Evolutionary conservation across 2,797 vertebrate species (phyloP).

Genomic region (Tangara arthus): DNA sequence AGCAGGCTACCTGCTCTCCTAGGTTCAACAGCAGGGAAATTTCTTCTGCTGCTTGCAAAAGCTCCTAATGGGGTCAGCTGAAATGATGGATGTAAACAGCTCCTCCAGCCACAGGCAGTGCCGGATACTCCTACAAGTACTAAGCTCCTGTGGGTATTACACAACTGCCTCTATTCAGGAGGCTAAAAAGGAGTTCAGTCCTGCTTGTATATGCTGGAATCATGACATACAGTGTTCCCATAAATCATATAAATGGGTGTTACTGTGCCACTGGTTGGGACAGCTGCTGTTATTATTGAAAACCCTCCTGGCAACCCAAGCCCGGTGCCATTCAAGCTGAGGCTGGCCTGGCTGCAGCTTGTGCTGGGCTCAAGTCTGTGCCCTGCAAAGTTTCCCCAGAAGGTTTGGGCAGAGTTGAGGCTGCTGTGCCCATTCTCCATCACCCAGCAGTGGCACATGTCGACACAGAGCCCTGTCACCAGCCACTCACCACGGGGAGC

Average conservation of each 20-base stretch:
- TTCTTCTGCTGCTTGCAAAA: slow-evolving; percentile 6
- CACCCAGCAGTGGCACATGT: background rate
- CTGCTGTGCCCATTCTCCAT: background rate
- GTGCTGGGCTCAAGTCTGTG: background rate
- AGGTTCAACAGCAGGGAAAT: background rate
- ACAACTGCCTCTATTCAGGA: slow-evolving; percentile 55
- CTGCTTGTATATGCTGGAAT: slow-evolving; percentile 63
- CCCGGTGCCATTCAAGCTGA: background rate
- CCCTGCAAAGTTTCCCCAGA: background rate
- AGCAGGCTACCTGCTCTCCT: background rate
- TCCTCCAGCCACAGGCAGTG: slow-evolving; percentile 42
- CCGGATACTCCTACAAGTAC: slow-evolving; percentile 27
- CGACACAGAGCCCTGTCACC: background rate
- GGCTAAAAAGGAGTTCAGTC: slow-evolving; percentile 58
- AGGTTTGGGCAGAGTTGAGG: background rate
- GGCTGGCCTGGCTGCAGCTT: background rate
- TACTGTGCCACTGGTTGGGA: slow-evolving; percentile 23
- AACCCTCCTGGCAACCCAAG: slow-evolving; percentile 27
- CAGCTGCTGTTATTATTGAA: slow-evolving; percentile 43
- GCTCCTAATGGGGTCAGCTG: background rate
- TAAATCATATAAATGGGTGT: slow-evolving; percentile 55
- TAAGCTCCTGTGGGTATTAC: slow-evolving; percentile 46
- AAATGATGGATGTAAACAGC: slow-evolving; percentile 40
- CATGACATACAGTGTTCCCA: slow-evolving; percentile 23
- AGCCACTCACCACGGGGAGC: background rate